Evolutionary conservation across 2,113 vertebrate species (phyloP).

Genomic region (Alces alces): DNA sequence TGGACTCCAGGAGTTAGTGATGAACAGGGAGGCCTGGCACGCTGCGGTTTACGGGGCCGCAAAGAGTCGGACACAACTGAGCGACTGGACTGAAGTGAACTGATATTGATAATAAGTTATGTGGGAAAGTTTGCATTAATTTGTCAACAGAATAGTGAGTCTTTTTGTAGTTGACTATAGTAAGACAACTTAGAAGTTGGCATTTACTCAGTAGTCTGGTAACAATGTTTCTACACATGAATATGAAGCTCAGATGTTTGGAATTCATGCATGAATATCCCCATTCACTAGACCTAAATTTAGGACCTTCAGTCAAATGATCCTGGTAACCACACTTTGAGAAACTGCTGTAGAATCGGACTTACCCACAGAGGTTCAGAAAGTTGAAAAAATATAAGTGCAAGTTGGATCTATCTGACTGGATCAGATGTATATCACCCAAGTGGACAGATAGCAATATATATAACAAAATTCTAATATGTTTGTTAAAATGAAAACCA

Average conservation of each 20-base stretch:
- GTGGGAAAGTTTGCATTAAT: background rate
- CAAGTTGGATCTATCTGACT: background rate
- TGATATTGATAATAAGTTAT: background rate
- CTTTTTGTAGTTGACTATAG: background rate
- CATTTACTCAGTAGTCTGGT: background rate
- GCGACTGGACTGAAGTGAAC: background rate
- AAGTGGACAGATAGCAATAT: background rate
- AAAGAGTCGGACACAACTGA: accelerated
- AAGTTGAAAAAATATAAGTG: background rate
- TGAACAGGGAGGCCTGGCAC: background rate
- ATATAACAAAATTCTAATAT: background rate
- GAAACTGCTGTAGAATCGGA: background rate
- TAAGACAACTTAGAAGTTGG: background rate
- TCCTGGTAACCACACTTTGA: background rate
- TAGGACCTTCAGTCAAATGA: background rate
- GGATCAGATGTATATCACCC: background rate
- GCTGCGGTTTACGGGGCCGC: background rate
- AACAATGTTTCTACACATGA: background rate
- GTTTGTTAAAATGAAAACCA: background rate
- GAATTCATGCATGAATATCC: background rate
- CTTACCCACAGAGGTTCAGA: background rate
- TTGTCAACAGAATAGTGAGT: background rate
- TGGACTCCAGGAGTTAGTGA: background rate
- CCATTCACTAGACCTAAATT: background rate
- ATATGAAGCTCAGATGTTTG: background rate